phyloP scores from a whole-genome alignment of 2,888 invertebrate species.

The Phengaris arion region DNA sequence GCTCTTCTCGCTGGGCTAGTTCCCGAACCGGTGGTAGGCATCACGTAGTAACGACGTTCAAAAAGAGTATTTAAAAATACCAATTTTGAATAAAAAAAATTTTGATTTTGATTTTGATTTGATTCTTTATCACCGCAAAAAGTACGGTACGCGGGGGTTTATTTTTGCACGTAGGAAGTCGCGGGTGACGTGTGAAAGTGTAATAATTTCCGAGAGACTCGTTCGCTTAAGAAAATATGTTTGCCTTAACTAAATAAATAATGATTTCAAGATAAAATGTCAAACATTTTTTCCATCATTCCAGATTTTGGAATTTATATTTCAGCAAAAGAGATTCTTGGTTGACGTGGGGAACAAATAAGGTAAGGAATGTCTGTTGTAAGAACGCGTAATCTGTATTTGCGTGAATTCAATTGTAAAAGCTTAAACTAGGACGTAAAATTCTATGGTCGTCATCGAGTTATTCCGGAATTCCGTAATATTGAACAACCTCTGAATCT shows the following conservation, averaged over 20 bases:
- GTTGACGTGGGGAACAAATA: conserved; percentile 12
- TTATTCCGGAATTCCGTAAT: background rate
- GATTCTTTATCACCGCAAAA: too few relatives aligned
- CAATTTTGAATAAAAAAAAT: too few relatives aligned
- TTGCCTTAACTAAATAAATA: background rate
- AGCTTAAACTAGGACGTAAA: background rate
- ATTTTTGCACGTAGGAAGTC: too few relatives aligned
- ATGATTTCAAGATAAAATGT: background rate
- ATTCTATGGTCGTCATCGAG: conserved; percentile 2
- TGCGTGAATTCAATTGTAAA: conserved; percentile 21
- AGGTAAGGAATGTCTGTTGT: conserved; percentile 20
- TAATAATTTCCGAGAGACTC: background rate
- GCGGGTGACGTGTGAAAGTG: background rate
- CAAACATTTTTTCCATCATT: background rate
- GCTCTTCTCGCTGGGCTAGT: too few relatives aligned
- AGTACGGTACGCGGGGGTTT: too few relatives aligned
- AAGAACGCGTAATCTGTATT: conserved; percentile 22
- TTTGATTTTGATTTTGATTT: too few relatives aligned
- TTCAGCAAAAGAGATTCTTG: conserved; percentile 12
- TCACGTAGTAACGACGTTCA: too few relatives aligned
- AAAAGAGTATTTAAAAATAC: too few relatives aligned
- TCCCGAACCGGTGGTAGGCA: too few relatives aligned
- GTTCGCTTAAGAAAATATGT: background rate
- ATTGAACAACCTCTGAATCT: background rate
- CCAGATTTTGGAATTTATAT: conserved; percentile 6